phyloP scores from a whole-genome alignment of 2,888 invertebrate genomes.

The Eupithecia insigniata region DNA sequence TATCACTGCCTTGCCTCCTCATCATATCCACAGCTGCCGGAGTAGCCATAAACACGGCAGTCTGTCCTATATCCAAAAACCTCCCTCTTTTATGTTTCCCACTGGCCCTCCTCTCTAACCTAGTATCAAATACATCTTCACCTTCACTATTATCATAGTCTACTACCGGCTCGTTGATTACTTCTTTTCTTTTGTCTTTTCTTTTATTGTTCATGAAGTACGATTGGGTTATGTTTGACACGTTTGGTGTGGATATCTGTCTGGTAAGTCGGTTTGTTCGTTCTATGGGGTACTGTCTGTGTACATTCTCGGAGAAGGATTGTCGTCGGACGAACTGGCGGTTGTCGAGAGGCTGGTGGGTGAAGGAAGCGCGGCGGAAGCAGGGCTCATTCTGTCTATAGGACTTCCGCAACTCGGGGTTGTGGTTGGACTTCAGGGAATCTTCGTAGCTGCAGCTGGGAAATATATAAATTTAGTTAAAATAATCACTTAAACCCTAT shows the following conservation, averaged over 20 bases:
- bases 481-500: not conserved
- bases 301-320: conserved; percentile 78
- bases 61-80: conserved; percentile 73
- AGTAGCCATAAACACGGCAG: conserved; percentile 71
- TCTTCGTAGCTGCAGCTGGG: conserved; percentile 91
- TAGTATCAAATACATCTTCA: conserved; percentile 76
- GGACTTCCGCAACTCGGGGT: conserved; percentile 62
- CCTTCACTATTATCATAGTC: conserved; percentile 81
- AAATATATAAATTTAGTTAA: conserved; percentile 34
- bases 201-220: conserved; percentile 70
- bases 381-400: conserved; percentile 63
- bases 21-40: conserved; percentile 77
- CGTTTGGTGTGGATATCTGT: conserved; percentile 74
- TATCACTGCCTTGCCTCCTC: conserved; percentile 76
- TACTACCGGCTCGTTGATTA: conserved; percentile 72
- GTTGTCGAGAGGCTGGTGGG: conserved; percentile 68
- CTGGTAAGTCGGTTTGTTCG: conserved; percentile 61
- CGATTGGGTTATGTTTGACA: conserved; percentile 63
- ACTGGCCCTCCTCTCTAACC: conserved; percentile 67
- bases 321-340: conserved; percentile 68
- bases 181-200: conserved; percentile 67
- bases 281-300: conserved; percentile 71
- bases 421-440: conserved; percentile 88
- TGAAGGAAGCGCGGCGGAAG: conserved; percentile 74
- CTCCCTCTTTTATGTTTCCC: conserved; percentile 66